These are phyloP conservation scores for Diacarnus erythraeanus DNA, from an alignment of 37 sponge, comb jelly and placozoan genomes.

Conservation along the genomic window DNA sequence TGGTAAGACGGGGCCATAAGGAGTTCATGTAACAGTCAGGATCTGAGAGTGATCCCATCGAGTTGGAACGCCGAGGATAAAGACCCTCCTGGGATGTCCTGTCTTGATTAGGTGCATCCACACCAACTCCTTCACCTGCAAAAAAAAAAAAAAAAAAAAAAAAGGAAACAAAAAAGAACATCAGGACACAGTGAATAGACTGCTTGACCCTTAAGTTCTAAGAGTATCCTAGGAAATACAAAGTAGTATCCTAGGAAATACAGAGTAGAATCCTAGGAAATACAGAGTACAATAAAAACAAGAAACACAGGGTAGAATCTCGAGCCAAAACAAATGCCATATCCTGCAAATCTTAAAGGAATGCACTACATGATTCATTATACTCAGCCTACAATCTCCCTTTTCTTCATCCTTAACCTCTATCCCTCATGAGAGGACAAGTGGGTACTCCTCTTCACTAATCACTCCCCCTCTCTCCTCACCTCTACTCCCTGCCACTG, in stretches of 20 bases:
- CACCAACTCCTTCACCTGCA: background rate
- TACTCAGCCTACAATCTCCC: background rate
- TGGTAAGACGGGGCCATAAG: slow-evolving; percentile 27
- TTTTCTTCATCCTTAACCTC: background rate
- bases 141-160: too few species aligned
- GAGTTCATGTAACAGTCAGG: slow-evolving; percentile 47
- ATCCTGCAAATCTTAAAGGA: too few species aligned
- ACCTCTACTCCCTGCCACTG: background rate
- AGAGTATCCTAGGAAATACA: too few species aligned
- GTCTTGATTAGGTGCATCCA: background rate
- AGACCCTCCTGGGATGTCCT: background rate
- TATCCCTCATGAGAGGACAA: too few species aligned
- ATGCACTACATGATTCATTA: background rate
- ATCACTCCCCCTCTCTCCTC: background rate
- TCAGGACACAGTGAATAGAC: too few species aligned
- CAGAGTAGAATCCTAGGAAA: too few species aligned
- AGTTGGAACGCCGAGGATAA: slow-evolving; percentile 47
- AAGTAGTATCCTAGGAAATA: too few species aligned
- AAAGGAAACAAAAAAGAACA: background rate
- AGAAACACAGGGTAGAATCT: too few species aligned
- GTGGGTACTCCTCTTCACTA: too few species aligned
- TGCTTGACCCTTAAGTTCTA: too few species aligned
- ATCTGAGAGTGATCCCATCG: slow-evolving; percentile 48
- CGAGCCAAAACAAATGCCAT: too few species aligned
- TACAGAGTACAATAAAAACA: too few species aligned